Evolutionary conservation across 2,797 vertebrate genomes (phyloP), one percentile per base, ranked within the genome.

Genomic region (Cryptoprocta ferox): DNA sequence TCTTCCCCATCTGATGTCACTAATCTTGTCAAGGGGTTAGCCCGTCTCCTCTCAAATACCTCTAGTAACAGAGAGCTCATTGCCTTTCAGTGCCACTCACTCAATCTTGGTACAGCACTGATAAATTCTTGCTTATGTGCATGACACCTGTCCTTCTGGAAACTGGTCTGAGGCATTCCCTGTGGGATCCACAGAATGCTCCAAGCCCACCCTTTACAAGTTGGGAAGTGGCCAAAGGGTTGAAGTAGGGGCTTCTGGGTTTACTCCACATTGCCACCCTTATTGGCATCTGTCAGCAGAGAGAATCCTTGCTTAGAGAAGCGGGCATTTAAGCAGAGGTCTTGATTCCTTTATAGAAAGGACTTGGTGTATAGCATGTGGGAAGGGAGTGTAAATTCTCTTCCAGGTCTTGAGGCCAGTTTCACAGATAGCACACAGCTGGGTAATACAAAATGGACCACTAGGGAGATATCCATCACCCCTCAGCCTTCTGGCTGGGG

Each of bases 201-300:
- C 18, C 35, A 92, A 73, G n/a, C 35, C 79, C 96, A 68, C 66
- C 18, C 21, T 93, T 92, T 61, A 61, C n/a, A 78, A 50, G 39
- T 63, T 92, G 30, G n/a, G 81, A 96, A 97, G 85, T 35, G 95
- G 73, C 73, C 89, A 89, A 59, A 86, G 26, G 26, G 30, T 79
- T 93, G 35, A 91, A 83, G 71, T 70, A 79, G 53, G 35, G 68
- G n/a, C 53, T 87, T 91, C 21, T 21, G 75, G 19, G 26, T 89
- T 87, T 94, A 16, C 5, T 89, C 28, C 15, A 59, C 28, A 66
- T 30, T 39, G 48, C 42, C 24, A 78, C 78, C 50, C 61, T 93
- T 92, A 56, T 2, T 92, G 56, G 32, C 28, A 81, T 95, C 59
- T 81, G 15, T 95, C 53, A 82, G 32, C 79, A 95, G 81, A 96